These are phyloP conservation scores for Ambastaia sidthimunki DNA, from an alignment of 2,797 vertebrate species.

Conservation along the genomic window DNA sequence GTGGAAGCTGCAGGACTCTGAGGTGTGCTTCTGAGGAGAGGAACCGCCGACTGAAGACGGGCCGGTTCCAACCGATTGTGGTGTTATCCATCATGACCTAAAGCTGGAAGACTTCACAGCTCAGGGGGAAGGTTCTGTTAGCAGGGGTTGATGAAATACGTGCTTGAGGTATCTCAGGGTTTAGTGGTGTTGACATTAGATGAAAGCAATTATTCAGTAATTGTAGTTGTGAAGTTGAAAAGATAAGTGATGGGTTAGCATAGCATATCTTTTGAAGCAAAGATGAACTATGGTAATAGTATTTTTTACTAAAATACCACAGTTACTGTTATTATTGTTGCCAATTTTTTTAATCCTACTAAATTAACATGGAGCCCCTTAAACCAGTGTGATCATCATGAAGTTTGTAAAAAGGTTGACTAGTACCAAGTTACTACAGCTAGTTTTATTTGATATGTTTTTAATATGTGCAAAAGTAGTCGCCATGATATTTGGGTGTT, in stretches of 20 bases:
- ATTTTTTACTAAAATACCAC: neutral
- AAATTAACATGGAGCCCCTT: too few species aligned
- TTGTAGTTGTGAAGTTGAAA: neutral
- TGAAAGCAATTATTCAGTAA: neutral
- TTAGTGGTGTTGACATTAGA: slow-evolving; percentile 10
- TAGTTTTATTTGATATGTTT: neutral
- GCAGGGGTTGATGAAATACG: slow-evolving; percentile 5
- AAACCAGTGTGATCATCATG: too few species aligned
- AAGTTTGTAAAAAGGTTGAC: neutral
- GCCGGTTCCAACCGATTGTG: slow-evolving; percentile 42
- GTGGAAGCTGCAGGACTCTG: slow-evolving; percentile 44
- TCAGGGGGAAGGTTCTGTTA: slow-evolving; percentile 7
- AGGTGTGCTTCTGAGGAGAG: slow-evolving; percentile 46
- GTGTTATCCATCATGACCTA: slow-evolving; percentile 52
- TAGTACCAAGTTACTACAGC: neutral
- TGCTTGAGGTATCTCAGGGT: neutral
- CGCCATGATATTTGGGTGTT: too few species aligned
- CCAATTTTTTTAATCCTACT: neutral
- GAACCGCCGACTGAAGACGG: slow-evolving; percentile 54
- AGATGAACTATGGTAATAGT: neutral
- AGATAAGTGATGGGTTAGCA: neutral
- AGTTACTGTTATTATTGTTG: neutral
- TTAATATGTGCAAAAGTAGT: too few species aligned
- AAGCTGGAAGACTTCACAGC: slow-evolving; percentile 4
- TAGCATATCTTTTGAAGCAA: neutral